Percentiles rank a stretch among this genome's conserved stretches.
phyloP scores from a whole-genome alignment of 2,888 invertebrate species.

The Polyommatus icarus region DNA sequence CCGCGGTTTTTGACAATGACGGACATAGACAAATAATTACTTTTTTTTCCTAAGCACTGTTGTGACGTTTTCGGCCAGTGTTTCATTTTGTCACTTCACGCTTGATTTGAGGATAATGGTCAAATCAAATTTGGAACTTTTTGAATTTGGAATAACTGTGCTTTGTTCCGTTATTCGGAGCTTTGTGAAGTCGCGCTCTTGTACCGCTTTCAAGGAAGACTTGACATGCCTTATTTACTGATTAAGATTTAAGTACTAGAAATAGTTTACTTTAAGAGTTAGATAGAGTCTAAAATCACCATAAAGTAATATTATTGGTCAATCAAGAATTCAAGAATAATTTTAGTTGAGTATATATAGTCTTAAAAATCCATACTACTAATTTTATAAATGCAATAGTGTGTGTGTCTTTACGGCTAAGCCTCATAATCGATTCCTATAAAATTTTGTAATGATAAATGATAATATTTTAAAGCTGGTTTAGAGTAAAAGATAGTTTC shows the following conservation, averaged over 20 bases:
- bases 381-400: too few species aligned
- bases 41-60: constrained; percentile 67
- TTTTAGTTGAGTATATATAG: too few species aligned
- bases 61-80: constrained; percentile 72
- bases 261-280: neutral
- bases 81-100: constrained; percentile 52
- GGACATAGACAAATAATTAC: constrained; percentile 67
- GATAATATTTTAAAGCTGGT: too few species aligned
- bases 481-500: too few species aligned
- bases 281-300: neutral
- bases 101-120: constrained; percentile 63
- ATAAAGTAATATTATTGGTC: too few species aligned
- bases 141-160: constrained; percentile 49
- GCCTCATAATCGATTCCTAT: too few species aligned
- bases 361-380: too few species aligned
- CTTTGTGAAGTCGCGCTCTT: neutral
- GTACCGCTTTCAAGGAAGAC: neutral
- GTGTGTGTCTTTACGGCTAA: too few species aligned
- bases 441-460: too few species aligned
- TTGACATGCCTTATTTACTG: neutral
- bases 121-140: constrained; percentile 58
- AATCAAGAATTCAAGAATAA: too few species aligned
- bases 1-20: constrained; percentile 64
- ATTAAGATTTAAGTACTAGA: neutral
- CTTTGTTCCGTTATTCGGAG: constrained; percentile 51